These are phyloP conservation scores for Drosophila melanocephala DNA, from an alignment of 2,888 invertebrate species.

Conservation along the genomic window DNA sequence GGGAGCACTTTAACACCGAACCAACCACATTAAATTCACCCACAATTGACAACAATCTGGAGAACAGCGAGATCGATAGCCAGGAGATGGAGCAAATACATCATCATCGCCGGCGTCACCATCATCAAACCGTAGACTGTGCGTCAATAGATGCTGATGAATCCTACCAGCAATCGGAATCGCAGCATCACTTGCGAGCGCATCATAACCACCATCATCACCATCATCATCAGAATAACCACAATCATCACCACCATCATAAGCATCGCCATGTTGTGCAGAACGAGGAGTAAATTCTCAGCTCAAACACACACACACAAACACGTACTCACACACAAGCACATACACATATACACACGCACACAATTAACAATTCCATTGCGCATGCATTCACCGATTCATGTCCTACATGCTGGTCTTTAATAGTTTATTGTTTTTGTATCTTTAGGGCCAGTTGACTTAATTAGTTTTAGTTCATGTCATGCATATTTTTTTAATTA, in stretches of 20 bases:
- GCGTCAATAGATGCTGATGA: slow-evolving; percentile 46
- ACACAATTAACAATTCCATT: slow-evolving; percentile 24
- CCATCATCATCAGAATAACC: slow-evolving; percentile 49
- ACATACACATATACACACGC: slow-evolving; percentile 4
- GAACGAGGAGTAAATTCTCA: slow-evolving; percentile 50
- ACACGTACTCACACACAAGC: background rate
- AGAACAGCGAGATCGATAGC: slow-evolving; percentile 57
- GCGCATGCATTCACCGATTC: slow-evolving; percentile 35
- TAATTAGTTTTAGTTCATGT: slow-evolving; percentile 68
- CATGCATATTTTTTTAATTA: slow-evolving; percentile 40
- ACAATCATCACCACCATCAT: slow-evolving; percentile 69
- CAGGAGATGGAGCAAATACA: slow-evolving; percentile 41
- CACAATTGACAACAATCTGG: slow-evolving; percentile 79
- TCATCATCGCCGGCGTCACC: slow-evolving; percentile 66
- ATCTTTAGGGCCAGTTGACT: slow-evolving; percentile 68
- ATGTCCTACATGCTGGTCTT: slow-evolving; percentile 53
- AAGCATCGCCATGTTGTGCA: slow-evolving; percentile 55
- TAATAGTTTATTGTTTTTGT: slow-evolving; percentile 56
- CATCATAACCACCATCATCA: slow-evolving; percentile 49
- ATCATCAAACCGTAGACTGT: slow-evolving; percentile 38
- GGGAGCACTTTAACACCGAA: slow-evolving; percentile 48
- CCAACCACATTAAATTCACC: slow-evolving; percentile 80
- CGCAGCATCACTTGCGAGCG: slow-evolving; percentile 46
- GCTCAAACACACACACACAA: slow-evolving; percentile 1
- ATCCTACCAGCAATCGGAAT: slow-evolving; percentile 47